phyloP scores from a whole-genome alignment of 2,888 invertebrate genomes.

The Amiota mariae region DNA sequence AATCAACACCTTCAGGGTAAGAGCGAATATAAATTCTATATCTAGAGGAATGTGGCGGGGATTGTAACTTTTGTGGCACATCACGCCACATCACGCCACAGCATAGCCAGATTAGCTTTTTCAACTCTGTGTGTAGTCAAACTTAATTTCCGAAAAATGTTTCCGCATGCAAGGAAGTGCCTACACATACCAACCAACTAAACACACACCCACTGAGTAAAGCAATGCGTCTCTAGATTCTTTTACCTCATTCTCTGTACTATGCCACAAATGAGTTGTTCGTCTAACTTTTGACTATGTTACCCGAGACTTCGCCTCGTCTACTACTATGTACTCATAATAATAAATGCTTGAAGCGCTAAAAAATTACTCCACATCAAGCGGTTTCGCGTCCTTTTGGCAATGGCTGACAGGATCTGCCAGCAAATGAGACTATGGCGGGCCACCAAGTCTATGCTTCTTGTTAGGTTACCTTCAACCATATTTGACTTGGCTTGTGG shows the following conservation, averaged over 20 bases:
- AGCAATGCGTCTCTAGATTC: not conserved
- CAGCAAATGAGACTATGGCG: no score
- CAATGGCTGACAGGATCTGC: no score
- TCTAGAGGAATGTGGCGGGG: not conserved
- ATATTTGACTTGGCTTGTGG: no score
- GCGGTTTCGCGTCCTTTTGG: no score
- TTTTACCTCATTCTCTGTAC: not conserved
- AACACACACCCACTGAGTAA: not conserved
- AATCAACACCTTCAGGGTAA: constrained; percentile 61
- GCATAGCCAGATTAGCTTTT: constrained; percentile 25
- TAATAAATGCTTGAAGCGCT: constrained; percentile 5
- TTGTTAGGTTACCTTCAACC: no score
- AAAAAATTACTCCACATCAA: constrained; percentile 21
- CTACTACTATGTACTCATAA: not conserved
- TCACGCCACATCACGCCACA: not conserved
- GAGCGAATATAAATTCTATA: constrained; percentile 32
- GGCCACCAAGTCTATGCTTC: no score
- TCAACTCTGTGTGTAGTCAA: constrained; percentile 41
- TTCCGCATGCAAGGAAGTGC: constrained; percentile 37
- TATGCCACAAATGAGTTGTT: constrained; percentile 4
- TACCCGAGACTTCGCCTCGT: not conserved
- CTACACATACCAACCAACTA: not conserved
- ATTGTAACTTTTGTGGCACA: not conserved
- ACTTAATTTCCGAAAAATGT: constrained; percentile 63
- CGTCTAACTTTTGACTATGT: constrained; percentile 35